Base-by-base conservation (phyloP, 2,888 invertebrate genomes). In the Drosophila tripunctata region DNA sequence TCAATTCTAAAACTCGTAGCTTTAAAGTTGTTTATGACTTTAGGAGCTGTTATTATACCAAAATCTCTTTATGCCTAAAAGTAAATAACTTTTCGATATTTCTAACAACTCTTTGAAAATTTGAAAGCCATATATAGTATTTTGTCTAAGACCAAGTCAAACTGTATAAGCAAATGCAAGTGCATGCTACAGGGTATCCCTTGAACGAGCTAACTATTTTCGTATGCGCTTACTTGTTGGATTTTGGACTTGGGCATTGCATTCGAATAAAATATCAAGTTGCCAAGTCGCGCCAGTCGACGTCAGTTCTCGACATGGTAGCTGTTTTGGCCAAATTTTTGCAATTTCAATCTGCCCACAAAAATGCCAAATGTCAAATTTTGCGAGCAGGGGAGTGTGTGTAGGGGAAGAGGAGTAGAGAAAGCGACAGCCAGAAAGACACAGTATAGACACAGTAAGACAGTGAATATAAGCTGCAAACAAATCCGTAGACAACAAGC, bases 181-280 rank as follows among this genome's bases (percentile, higher is more conserved):
- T n/a, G n/a, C n/a, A n/a, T n/a, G n/a, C n/a, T 27, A 35, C 14
- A 47, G 67, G 40, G 24, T 51, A 67, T 55, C 1, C n/a, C 0
- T 7, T 0, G 8, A 27, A 10, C 48, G 27, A 10, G 17, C 7
- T 7, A 1, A 3, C 0, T 4, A 6, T 5, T 7, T n/a, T 1
- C 0, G 1, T 4, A 17, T 2, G 15, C 6, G 4, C 6, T 21
- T 30, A 31, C 48, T 41, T 35, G 57, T 63, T 51, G 52, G 22
- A 30, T 41, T 63, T 48, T n/a, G 14, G 38, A 22, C 47, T 57
- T 55, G 60, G 65, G 14, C 68, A 65, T 67, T 78, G 74, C 71
- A 79, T 81, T 78, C 77, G 64, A 79, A 82, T 79, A 82, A 79
- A 79, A 82, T 82, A 79, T 77, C 79, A 82, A 79, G 60, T 74